phyloP scores from a whole-genome alignment of 2,888 invertebrate species.

The Trachelus iudaicus region DNA sequence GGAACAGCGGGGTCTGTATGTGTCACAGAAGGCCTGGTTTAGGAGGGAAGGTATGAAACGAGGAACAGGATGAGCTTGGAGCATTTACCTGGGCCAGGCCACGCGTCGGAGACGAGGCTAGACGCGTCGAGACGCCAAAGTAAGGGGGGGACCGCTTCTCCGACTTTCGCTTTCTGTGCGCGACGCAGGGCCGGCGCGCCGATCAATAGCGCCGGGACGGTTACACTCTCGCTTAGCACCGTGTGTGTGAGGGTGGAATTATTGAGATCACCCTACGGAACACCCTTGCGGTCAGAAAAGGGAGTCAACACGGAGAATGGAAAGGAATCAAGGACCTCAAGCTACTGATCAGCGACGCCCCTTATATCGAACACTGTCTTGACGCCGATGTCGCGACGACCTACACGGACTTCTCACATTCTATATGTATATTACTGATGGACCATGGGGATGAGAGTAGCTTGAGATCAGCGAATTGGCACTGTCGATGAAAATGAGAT shows the following conservation, averaged over 20 bases:
- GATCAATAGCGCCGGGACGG: slow-evolving; percentile 58
- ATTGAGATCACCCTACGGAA: slow-evolving; percentile 37
- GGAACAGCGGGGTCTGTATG: slow-evolving; percentile 10
- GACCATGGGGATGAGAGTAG: too few relatives aligned
- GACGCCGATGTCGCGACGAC: too few relatives aligned
- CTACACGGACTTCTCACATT: too few relatives aligned
- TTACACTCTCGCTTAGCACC: slow-evolving; percentile 28
- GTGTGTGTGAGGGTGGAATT: slow-evolving; percentile 42
- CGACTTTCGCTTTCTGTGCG: slow-evolving; percentile 62
- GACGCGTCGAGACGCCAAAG: slow-evolving; percentile 43
- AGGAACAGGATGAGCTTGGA: neutral
- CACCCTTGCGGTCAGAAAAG: slow-evolving; percentile 11
- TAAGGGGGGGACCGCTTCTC: slow-evolving; percentile 40
- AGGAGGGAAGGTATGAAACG: too few relatives aligned
- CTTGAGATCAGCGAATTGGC: too few relatives aligned
- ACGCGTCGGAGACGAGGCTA: slow-evolving; percentile 26
- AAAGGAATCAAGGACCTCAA: slow-evolving; percentile 29
- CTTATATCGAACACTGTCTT: too few relatives aligned
- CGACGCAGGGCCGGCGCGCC: slow-evolving; percentile 51
- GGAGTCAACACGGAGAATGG: slow-evolving; percentile 5
- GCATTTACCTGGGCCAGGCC: slow-evolving; percentile 1
- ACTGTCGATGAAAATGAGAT: too few relatives aligned
- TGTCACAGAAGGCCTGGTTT: too few relatives aligned
- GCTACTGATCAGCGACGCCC: slow-evolving; percentile 38
- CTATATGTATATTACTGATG: too few relatives aligned